Conservation (phyloP, 30 jellyfish, hydroid and myxozoan species). For the Hydractinia symbiolongicarpus region DNA sequence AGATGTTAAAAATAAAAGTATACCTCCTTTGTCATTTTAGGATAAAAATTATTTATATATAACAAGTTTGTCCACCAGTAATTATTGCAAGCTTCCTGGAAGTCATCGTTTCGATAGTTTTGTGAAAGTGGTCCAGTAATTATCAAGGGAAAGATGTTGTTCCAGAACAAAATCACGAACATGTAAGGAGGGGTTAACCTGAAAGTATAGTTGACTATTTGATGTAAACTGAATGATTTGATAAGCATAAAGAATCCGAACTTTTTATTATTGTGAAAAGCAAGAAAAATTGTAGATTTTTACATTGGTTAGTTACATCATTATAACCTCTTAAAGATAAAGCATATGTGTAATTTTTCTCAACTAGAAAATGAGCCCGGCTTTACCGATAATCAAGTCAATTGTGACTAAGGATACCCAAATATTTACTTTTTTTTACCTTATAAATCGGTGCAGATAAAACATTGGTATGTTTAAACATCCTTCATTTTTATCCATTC, state of each 20-base stretch:
- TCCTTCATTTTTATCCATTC: slow-evolving; percentile 43
- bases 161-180: slow-evolving; percentile 49
- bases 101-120: slow-evolving; percentile 1
- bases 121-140: slow-evolving; percentile 71
- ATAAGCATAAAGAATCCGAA: background rate
- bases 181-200: slow-evolving; percentile 80
- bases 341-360: background rate
- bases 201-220: background rate
- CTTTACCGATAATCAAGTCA: background rate
- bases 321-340: no score
- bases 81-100: slow-evolving; percentile 30
- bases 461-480: slow-evolving; percentile 31
- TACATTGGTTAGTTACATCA: background rate
- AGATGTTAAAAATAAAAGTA: no score
- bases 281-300: background rate
- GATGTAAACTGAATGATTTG: background rate
- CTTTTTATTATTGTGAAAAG: background rate
- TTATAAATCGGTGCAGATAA: slow-evolving; percentile 56
- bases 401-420: background rate
- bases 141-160: slow-evolving; percentile 49
- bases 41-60: slow-evolving; percentile 66
- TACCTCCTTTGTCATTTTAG: background rate
- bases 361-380: background rate
- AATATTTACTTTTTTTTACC: slow-evolving; percentile 35
- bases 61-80: slow-evolving; percentile 87